Evolutionary conservation across 2,797 vertebrate genomes (phyloP), one percentile per base, ranked within the genome.

Genomic region (Tauraco hartlaubi): DNA sequence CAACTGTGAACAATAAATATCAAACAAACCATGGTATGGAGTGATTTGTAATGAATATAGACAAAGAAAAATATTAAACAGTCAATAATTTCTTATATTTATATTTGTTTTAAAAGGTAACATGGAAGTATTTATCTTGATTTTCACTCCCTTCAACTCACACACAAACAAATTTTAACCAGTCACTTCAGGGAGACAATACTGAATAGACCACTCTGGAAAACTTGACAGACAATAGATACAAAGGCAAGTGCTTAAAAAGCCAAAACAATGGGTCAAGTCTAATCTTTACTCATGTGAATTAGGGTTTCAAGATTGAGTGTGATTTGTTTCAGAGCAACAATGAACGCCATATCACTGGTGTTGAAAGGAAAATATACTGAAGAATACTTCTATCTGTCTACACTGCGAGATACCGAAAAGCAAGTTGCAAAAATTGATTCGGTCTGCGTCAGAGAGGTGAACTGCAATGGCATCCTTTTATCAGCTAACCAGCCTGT

Each of bases 1-100:
- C 61, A 58, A 11, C 68, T 84, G 21, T 81, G 82, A 96, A 90
- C 43, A 96, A 91, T 43, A 96, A 92, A 94, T 85, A 95, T 54
- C 37, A 85, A 90, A 67, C 19, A 46, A 46, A 66, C 15, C 39
- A 84, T 15, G 8, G 7, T 64, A 76, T 5, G 61, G 52, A 79
- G 18, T 13, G 55, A 67, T 37, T 66, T 80, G 51, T 31, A 79
- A 94, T 35, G 22, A 49, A 71, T 63, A 43, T 29, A 81, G 87
- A 56, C 22, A 78, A 83, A 74, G 80, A 88, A 80, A 58, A 74
- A 85, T n/a, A 95, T 48, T 62, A 85, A 85, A 33, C 58, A 88
- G 69, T 77, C 93, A 92, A 73, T 74, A 35, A 71, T 82, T 93
- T 91, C 73, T 90, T 93, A 68, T 39, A 25, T 23, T 48, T 67